Conservation (phyloP, 2,888 invertebrate species). For the Dynastes grantii region DNA sequence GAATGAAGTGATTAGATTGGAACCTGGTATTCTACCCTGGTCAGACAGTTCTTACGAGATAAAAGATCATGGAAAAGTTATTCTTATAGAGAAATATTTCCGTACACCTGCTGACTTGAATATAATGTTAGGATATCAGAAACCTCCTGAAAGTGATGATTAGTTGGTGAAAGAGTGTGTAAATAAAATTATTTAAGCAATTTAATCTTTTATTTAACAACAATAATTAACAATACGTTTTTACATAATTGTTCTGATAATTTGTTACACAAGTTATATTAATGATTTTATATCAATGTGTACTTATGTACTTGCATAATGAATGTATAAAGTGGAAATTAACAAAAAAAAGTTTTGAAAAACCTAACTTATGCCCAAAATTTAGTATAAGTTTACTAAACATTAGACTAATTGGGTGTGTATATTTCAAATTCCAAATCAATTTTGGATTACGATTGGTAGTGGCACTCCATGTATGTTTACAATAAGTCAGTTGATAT, state of each 20-base stretch:
- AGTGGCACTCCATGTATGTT: too few species aligned
- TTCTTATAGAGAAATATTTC: constrained; percentile 65
- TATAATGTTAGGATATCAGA: constrained; percentile 66
- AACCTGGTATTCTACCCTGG: constrained; percentile 62
- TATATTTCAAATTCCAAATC: too few species aligned
- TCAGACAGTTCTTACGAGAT: constrained; percentile 61
- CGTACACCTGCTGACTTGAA: constrained; percentile 66
- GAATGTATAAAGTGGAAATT: too few species aligned
- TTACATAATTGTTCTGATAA: constrained; percentile 35
- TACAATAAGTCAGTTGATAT: too few species aligned
- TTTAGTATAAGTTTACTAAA: too few species aligned
- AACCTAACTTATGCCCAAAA: too few species aligned
- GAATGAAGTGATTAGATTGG: constrained; percentile 60
- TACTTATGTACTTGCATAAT: background rate
- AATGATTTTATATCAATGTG: constrained; percentile 36
- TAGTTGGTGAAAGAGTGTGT: background rate
- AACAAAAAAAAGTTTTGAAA: too few species aligned
- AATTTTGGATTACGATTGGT: too few species aligned
- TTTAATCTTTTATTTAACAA: constrained; percentile 50
- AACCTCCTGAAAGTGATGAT: constrained; percentile 58
- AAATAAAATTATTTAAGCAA: constrained; percentile 41
- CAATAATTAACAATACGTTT: constrained; percentile 43
- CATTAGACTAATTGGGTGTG: too few species aligned
- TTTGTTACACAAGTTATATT: constrained; percentile 16
- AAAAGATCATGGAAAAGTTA: constrained; percentile 58